phyloP scores from a whole-genome alignment of 2,797 vertebrate species.

The Chrosomus eos region DNA sequence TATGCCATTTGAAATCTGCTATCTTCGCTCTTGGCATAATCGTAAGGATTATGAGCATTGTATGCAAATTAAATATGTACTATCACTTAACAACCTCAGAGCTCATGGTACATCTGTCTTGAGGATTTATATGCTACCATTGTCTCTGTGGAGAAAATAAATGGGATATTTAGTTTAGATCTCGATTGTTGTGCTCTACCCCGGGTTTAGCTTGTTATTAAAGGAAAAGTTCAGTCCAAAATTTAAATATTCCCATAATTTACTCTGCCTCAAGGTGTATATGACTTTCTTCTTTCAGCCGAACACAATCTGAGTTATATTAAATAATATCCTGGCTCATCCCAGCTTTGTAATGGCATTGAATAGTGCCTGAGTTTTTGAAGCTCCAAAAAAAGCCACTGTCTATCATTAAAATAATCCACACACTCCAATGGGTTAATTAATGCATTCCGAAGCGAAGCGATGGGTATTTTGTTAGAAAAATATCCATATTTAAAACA shows the following conservation, averaged over 20 bases:
- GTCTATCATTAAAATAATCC: too few relatives aligned
- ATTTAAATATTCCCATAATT: background rate
- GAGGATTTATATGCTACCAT: background rate
- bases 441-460: too few relatives aligned
- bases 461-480: too few relatives aligned
- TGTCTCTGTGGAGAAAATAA: background rate
- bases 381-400: background rate
- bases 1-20: background rate
- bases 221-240: background rate
- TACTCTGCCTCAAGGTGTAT: background rate
- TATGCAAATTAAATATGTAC: background rate
- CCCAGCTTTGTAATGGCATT: background rate
- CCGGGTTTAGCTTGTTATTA: background rate
- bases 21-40: background rate
- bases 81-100: slow-evolving; percentile 5
- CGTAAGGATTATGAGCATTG: background rate
- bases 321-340: background rate
- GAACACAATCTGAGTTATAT: background rate
- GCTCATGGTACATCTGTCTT: background rate
- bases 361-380: background rate
- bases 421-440: too few relatives aligned
- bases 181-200: background rate
- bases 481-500: too few relatives aligned
- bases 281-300: background rate
- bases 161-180: background rate